These are phyloP conservation scores for Caenorhabditis latens DNA, from an alignment of 1,140 invertebrate genomes.

Conservation along the genomic window DNA sequence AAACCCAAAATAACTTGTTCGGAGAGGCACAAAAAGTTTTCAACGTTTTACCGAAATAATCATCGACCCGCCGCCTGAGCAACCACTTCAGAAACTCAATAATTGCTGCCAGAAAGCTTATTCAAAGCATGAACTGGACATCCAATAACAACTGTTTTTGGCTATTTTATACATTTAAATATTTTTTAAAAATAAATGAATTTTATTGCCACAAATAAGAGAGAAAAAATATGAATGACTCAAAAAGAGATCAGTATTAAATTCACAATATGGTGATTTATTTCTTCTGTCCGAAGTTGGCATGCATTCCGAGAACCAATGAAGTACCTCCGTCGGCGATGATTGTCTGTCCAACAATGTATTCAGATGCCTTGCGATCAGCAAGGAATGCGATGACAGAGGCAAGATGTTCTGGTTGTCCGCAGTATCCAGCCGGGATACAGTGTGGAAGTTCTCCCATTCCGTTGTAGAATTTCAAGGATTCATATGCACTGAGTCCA, in stretches of 20 bases:
- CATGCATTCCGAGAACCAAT: conserved; percentile 1
- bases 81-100: too few species aligned
- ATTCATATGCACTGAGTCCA: background rate
- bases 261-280: background rate
- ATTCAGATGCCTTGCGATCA: conserved; percentile 45
- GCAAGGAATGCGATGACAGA: conserved; percentile 52
- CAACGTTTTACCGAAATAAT: too few species aligned
- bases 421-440: conserved; percentile 27
- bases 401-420: conserved; percentile 17
- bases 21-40: too few species aligned
- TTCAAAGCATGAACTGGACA: too few species aligned
- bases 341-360: conserved; percentile 57
- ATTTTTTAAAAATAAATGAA: background rate
- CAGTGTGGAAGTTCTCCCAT: conserved; percentile 7
- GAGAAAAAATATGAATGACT: too few species aligned
- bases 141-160: too few species aligned
- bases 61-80: too few species aligned
- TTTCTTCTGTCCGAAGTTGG: background rate
- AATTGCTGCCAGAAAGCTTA: too few species aligned
- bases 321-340: conserved; percentile 52
- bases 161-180: too few species aligned
- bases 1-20: too few species aligned
- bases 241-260: background rate
- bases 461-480: background rate
- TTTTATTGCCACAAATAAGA: background rate